Conservation (phyloP, 1,140 invertebrate genomes). For the Pseudomyrmex flavicornis region DNA sequence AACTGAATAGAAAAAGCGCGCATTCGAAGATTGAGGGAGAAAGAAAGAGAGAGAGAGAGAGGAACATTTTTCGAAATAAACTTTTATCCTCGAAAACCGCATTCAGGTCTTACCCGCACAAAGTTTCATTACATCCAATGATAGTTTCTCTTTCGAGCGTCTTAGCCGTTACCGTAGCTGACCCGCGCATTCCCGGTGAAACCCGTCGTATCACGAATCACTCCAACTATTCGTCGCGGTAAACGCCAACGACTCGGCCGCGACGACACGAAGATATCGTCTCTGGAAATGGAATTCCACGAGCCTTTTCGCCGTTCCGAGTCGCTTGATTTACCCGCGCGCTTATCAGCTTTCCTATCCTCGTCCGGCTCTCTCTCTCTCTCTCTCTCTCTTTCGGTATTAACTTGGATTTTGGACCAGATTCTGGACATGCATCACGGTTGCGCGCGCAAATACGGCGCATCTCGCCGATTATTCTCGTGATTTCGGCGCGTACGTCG, state of each 20-base stretch:
- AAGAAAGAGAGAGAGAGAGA: not conserved
- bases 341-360: slow-evolving; percentile 59
- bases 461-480: slow-evolving; percentile 1
- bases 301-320: slow-evolving; percentile 59
- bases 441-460: slow-evolving; percentile 28
- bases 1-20: not conserved
- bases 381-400: not conserved
- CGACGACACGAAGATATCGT: slow-evolving; percentile 61
- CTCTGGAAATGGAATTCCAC: slow-evolving; percentile 67
- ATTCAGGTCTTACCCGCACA: not conserved
- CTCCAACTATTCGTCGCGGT: slow-evolving; percentile 44
- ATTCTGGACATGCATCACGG: slow-evolving; percentile 41
- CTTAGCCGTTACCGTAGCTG: slow-evolving; percentile 7
- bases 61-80: slow-evolving; percentile 4
- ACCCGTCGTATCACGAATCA: slow-evolving; percentile 37
- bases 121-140: slow-evolving; percentile 29
- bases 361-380: slow-evolving; percentile 36
- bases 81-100: not conserved
- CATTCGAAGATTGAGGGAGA: not conserved
- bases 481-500: not conserved
- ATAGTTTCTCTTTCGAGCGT: slow-evolving; percentile 21
- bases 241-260: slow-evolving; percentile 16
- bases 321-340: slow-evolving; percentile 58
- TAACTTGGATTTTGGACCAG: slow-evolving; percentile 48
- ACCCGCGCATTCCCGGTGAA: slow-evolving; percentile 20